Base-by-base conservation (phyloP, 2,888 invertebrate species). In the Ecliptopera silaceata region DNA sequence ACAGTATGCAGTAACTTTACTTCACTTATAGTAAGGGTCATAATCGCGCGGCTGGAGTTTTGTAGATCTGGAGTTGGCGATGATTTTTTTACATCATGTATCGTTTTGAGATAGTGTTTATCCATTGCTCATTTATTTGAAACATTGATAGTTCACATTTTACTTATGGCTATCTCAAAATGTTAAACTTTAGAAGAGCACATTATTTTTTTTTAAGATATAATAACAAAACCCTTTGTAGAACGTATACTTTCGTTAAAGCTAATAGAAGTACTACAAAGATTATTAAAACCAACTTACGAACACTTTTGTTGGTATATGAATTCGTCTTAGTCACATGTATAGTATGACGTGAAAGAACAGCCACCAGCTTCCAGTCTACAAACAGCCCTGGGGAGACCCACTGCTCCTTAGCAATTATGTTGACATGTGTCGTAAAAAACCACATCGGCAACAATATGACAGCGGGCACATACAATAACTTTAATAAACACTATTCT, bases 361-460 rank as follows among this genome's bases (percentile, higher is more conserved):
- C n/a, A 22, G 38, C 20, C 13, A 8, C 17, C 3, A 18, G 22
- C 59, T 59, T 41, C 42, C 47, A 3, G 4, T 50, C 61, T 49
- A 44, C 47, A 56, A 65, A 56, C 64, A 68, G 66, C 71, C 66
- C 68, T 64, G 71, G 80, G 80, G 79, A 75, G 63, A 56, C 64
- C 71, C 69, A 65, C 71, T 77, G 80, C 79, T 79, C 79, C 82
- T 76, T 73, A 72, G 80, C 86, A 86, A 88, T 86, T 86, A 87
- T 80, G 75, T 76, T 82, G 86, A 85, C 86, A 84, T 80, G 75
- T 80, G 84, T 84, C 86, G 78, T 85, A 85, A 85, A 80, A 80
- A 80, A 76, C 73, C 74, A 77, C 71, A 74, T 66, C 66, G 66
- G 70, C 77, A 72, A 68, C 71, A 64, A 71, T 71, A 74, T 70